Percentiles rank a stretch among this genome's conserved stretches.
These are phyloP conservation scores for Tinamus major DNA, from an alignment of 2,797 vertebrate genomes.

Conservation along the genomic window DNA sequence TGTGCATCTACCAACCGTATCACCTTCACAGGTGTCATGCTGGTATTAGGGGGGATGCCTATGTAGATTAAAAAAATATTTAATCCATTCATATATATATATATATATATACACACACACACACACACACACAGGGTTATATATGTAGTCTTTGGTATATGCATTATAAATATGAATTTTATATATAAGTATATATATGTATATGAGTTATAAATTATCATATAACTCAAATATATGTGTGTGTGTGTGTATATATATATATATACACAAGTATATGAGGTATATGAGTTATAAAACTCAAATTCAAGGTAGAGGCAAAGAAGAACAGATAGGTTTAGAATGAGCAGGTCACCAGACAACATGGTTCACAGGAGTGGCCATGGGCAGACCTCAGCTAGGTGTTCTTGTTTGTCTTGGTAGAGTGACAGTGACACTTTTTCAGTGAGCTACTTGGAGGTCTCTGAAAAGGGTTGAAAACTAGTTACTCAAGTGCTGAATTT, in stretches of 20 bases:
- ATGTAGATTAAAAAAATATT: not conserved
- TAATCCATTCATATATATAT: too few species aligned
- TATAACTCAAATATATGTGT: too few species aligned
- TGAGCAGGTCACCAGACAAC: not conserved
- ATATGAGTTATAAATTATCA: too few species aligned
- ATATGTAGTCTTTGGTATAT: too few species aligned
- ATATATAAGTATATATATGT: too few species aligned
- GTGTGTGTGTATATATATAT: too few species aligned
- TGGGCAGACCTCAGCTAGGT: not conserved
- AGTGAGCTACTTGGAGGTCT: not conserved
- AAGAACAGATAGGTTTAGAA: not conserved
- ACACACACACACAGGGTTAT: too few species aligned
- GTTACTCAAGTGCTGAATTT: not conserved
- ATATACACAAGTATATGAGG: not conserved
- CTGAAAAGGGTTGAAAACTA: not conserved
- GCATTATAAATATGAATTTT: too few species aligned
- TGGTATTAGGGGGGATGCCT: not conserved
- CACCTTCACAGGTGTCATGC: not conserved
- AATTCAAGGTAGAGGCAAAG: not conserved
- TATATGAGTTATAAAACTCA: not conserved
- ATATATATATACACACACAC: too few species aligned
- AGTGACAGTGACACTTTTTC: not conserved
- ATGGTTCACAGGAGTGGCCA: not conserved
- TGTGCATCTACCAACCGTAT: not conserved
- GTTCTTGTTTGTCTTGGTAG: fast-evolving